phyloP scores from a whole-genome alignment of 2,888 invertebrate species.

The Callyntrura guangdongensis region DNA sequence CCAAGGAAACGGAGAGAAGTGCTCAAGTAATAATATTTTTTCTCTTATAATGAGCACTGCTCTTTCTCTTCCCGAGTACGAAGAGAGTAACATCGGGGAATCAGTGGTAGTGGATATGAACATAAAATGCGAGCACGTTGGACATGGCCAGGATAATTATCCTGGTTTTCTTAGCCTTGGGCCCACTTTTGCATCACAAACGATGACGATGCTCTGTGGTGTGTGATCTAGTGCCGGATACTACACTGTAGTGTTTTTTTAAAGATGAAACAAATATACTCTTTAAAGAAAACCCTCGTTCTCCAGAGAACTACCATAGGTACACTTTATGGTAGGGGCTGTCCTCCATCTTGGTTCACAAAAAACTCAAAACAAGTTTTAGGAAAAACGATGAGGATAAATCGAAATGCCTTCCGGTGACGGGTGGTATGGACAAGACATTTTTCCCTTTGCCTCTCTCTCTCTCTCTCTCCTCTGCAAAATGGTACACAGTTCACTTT shows the following conservation, averaged over 20 bases:
- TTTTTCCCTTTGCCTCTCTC: not conserved
- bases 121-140: conserved; percentile 1
- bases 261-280: too few relatives aligned
- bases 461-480: too few relatives aligned
- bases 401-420: conserved; percentile 63
- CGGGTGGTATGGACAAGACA: conserved; percentile 8
- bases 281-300: too few relatives aligned
- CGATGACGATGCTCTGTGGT: not conserved
- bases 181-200: conserved; percentile 13
- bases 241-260: too few relatives aligned
- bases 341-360: too few relatives aligned
- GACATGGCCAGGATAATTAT: conserved; percentile 20
- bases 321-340: too few relatives aligned
- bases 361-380: not conserved
- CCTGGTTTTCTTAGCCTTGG: not conserved
- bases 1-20: not conserved
- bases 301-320: too few relatives aligned
- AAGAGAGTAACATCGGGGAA: too few relatives aligned
- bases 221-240: too few relatives aligned
- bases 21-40: too few relatives aligned
- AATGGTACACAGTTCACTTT: not conserved
- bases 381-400: conserved; percentile 48
- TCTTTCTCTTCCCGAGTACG: too few relatives aligned
- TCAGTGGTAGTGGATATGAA: too few relatives aligned
- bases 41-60: not conserved